A percentile compares a stretch with the other conserved stretches of the same genome.
These are phyloP conservation scores for Carapus acus DNA, from an alignment of 2,797 vertebrate genomes.

Conservation along the genomic window DNA sequence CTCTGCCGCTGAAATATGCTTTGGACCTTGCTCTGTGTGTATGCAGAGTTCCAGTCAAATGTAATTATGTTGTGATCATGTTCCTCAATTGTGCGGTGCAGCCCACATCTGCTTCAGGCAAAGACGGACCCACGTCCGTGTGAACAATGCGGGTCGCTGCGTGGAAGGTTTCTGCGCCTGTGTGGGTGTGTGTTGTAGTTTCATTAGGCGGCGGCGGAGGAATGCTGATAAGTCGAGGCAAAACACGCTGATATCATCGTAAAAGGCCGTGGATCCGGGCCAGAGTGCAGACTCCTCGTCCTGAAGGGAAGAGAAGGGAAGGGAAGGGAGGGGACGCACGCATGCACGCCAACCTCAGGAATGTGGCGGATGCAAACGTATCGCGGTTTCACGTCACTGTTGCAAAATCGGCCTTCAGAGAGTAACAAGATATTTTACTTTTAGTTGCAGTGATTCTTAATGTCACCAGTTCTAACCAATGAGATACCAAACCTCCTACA, in stretches of 20 bases:
- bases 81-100: neutral
- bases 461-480: no score
- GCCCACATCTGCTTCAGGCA: no score
- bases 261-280: constrained; percentile 44
- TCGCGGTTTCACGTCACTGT: no score
- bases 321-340: no score
- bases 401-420: no score
- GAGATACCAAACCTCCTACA: no score
- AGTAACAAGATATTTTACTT: no score
- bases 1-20: no score
- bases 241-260: constrained; percentile 59
- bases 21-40: neutral
- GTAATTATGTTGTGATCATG: neutral
- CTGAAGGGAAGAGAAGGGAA: constrained; percentile 29
- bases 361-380: no score
- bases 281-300: constrained; percentile 58
- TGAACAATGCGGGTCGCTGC: constrained; percentile 29
- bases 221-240: constrained; percentile 57
- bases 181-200: constrained; percentile 47
- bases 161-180: constrained; percentile 6
- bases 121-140: no score
- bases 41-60: neutral
- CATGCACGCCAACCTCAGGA: constrained; percentile 20
- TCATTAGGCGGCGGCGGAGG: constrained; percentile 50
- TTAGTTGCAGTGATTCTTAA: no score